Conservation (phyloP, 2,797 vertebrate genomes). For the Apogon hyalosoma region DNA sequence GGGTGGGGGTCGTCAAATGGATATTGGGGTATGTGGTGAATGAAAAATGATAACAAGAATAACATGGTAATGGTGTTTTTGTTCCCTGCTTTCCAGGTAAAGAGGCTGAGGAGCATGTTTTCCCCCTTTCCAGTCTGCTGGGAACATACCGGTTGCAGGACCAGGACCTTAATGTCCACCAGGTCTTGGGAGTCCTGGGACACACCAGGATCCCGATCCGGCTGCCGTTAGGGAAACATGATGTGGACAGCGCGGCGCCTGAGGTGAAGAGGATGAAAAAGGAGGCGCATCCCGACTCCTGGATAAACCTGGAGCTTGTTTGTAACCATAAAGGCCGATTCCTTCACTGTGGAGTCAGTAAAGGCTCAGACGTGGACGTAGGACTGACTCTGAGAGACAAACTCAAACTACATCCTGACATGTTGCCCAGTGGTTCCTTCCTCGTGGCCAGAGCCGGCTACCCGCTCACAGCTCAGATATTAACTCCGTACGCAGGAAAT, state of each 20-base stretch:
- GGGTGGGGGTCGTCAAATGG: no score
- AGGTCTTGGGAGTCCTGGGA: conserved; percentile 80
- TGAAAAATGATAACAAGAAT: no score
- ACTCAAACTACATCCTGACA: conserved; percentile 65
- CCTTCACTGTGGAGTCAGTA: conserved; percentile 76
- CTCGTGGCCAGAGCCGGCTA: conserved; percentile 76
- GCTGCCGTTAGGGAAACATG: conserved; percentile 68
- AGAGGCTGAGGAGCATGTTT: conserved; percentile 61
- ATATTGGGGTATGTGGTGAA: no score
- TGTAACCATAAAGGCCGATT: conserved; percentile 74
- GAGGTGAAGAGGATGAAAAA: conserved; percentile 73
- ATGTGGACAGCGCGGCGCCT: conserved; percentile 56
- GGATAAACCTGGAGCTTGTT: conserved; percentile 81
- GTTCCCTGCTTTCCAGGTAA: conserved; percentile 49
- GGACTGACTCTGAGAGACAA: conserved; percentile 64
- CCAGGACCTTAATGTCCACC: conserved; percentile 55
- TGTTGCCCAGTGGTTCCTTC: conserved; percentile 74
- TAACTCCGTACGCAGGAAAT: conserved; percentile 70
- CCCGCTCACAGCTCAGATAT: conserved; percentile 74
- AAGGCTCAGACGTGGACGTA: conserved; percentile 69
- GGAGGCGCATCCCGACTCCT: conserved; percentile 76
- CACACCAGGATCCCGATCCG: conserved; percentile 81
- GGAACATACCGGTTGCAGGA: conserved; percentile 31
- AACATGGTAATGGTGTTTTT: background rate
- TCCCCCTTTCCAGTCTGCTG: conserved; percentile 61